A percentile compares a stretch with the other conserved stretches of the same genome.
Evolutionary conservation across 2,888 invertebrate genomes (phyloP).

Genomic region (Troides helena): DNA sequence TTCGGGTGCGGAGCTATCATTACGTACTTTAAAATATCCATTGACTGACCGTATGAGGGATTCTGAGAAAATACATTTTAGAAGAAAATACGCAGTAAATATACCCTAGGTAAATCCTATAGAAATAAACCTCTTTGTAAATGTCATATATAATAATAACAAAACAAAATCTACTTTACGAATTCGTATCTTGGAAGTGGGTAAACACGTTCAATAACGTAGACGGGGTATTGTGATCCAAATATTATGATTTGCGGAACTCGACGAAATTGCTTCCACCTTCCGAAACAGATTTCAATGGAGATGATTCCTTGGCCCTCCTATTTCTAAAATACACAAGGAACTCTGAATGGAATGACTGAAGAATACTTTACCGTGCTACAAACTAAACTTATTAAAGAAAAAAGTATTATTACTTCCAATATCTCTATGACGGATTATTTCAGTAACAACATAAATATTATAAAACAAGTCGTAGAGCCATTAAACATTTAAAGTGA

Average conservation of each 20-base stretch:
- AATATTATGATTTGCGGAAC: conserved; percentile 15
- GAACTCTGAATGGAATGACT: background rate
- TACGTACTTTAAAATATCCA: no score
- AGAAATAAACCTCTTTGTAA: background rate
- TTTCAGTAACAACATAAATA: no score
- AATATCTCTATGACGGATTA: no score
- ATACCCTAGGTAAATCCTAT: background rate
- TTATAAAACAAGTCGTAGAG: no score
- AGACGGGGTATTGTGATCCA: conserved; percentile 7
- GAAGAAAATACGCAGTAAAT: background rate
- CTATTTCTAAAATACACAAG: background rate
- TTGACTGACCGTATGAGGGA: no score
- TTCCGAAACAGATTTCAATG: conserved; percentile 13
- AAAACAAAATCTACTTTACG: background rate
- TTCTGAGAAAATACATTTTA: background rate
- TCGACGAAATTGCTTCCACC: conserved; percentile 18
- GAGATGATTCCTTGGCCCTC: background rate
- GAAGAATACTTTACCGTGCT: background rate
- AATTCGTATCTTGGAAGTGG: conserved; percentile 4
- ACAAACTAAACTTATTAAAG: background rate
- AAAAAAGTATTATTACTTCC: no score
- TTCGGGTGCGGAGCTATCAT: no score
- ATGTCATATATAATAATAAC: background rate
- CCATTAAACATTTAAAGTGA: no score
- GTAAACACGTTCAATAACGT: conserved; percentile 11